Percentiles rank a stretch among this genome's conserved stretches.
These are phyloP conservation scores for Hormiphora californensis DNA, from an alignment of 37 sponge, comb jelly and placozoan genomes.

Conservation along the genomic window DNA sequence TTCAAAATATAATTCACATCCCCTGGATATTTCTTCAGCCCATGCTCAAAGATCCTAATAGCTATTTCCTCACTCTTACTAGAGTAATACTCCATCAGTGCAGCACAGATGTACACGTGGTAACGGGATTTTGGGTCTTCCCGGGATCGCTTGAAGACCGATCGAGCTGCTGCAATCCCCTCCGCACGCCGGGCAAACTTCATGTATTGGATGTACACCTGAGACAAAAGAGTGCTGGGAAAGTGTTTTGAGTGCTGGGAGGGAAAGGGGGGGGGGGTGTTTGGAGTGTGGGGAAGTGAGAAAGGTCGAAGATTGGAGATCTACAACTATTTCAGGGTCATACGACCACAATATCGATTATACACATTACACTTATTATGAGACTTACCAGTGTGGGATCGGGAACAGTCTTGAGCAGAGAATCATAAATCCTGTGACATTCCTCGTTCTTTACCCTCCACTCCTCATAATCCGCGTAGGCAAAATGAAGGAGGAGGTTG, in stretches of 20 bases:
- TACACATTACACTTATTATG: background rate
- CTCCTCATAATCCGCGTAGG: slow-evolving; percentile 93
- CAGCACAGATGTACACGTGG: slow-evolving; percentile 92
- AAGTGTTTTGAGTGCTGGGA: no score
- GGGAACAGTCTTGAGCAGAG: slow-evolving; percentile 40
- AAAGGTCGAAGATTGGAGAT: no score
- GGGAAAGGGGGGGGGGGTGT: no score
- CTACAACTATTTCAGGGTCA: background rate
- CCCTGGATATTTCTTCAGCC: slow-evolving; percentile 78
- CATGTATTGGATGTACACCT: slow-evolving; percentile 95
- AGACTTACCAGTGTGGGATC: slow-evolving; percentile 63
- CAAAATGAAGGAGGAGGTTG: slow-evolving; percentile 79
- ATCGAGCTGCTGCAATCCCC: slow-evolving; percentile 78
- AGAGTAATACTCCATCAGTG: slow-evolving; percentile 90
- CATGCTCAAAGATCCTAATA: slow-evolving; percentile 91
- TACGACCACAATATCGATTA: background rate
- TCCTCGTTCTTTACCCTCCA: slow-evolving; percentile 58
- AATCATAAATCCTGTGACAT: slow-evolving; percentile 57
- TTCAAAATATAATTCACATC: slow-evolving; percentile 70
- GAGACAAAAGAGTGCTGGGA: no score
- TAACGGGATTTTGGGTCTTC: slow-evolving; percentile 70
- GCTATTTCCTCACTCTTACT: slow-evolving; percentile 76
- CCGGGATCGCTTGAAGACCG: slow-evolving; percentile 78
- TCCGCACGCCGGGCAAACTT: slow-evolving; percentile 73
- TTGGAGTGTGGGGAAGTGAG: background rate